Evolutionary conservation across 2,113 vertebrate species (phyloP), one percentile per base, ranked within the genome.

Genomic region (Ginglymostoma cirratum): DNA sequence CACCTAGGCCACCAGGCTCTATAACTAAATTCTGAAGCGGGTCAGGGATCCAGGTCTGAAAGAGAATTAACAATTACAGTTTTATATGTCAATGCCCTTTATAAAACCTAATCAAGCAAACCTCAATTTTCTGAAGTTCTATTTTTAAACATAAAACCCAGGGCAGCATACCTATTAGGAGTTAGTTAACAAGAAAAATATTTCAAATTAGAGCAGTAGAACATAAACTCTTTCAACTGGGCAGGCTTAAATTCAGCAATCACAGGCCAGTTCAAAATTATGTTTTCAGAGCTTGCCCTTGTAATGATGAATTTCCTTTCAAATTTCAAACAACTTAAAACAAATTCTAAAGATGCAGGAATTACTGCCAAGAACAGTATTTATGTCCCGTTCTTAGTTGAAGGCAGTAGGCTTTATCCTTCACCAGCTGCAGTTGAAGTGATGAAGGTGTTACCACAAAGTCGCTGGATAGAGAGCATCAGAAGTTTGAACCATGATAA

Each of bases 131-230:
- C 66, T 1, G 70, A 42, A 8, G 21, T 48, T 69, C 93, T 95
- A 95, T 95, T 95, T 95, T 48, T 95, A 95, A 95, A 70, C 3
- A 4, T 95, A 45, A 95, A 95, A 52, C 93, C 93, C 93, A 95
- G 38, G 67, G 67, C 93, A 95, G 70, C n/a, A 72, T 95, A 69
- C 65, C 92, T 38, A 94, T 66, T 14, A 95, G 93, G 93, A 95
- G 66, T 69, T 72, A 95, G 70, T 38, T 95, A 95, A 72, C n/a
- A 72, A 95, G 93, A 72, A 95, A 72, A 72, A 61, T 42, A 70
- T 95, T 95, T 95, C 7, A 95, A 95, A 95, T 72, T 95, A 55
- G 93, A 70, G 24, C 93, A 95, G 48, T 27, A 48, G 65, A 95
- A 45, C 21, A 95, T 24, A 65, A 94, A 45, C 21, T 70, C 38